Conservation (phyloP, 2,113 vertebrate species). For the Austrofundulus limnaeus region DNA sequence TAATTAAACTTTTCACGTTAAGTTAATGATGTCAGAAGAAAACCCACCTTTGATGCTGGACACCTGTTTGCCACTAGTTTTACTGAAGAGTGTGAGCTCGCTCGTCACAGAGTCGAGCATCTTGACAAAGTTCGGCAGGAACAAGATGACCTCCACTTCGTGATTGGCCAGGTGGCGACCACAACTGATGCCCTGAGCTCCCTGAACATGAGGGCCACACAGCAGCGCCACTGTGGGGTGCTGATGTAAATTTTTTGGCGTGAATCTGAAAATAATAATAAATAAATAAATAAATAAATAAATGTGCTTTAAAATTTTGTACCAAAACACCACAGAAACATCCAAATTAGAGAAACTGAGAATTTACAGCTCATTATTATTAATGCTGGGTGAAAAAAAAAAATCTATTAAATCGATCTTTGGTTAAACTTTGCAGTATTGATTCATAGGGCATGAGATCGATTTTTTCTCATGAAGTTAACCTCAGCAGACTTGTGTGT, state of each 20-base stretch:
- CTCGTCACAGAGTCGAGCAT: conserved; percentile 95
- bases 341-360: too few species aligned
- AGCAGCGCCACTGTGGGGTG: conserved; percentile 91
- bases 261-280: conserved; percentile 80
- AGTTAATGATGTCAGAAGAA: neutral
- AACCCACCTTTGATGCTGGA: conserved; percentile 91
- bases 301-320: too few species aligned
- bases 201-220: conserved; percentile 94
- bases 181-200: conserved; percentile 97
- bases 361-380: too few species aligned
- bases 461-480: too few species aligned
- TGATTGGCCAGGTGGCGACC: conserved; percentile 97
- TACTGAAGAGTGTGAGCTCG: conserved; percentile 91
- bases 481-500: too few species aligned
- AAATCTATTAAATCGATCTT: too few species aligned
- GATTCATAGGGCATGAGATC: too few species aligned
- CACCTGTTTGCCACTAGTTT: conserved; percentile 91
- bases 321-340: too few species aligned
- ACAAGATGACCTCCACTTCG: conserved; percentile 93
- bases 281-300: too few species aligned
- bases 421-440: too few species aligned
- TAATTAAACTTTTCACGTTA: too few species aligned
- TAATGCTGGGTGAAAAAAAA: too few species aligned
- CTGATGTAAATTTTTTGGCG: conserved; percentile 97
- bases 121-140: conserved; percentile 96